Evolutionary conservation across 1,140 invertebrate genomes (phyloP).

Genomic region (Samia ricini): DNA sequence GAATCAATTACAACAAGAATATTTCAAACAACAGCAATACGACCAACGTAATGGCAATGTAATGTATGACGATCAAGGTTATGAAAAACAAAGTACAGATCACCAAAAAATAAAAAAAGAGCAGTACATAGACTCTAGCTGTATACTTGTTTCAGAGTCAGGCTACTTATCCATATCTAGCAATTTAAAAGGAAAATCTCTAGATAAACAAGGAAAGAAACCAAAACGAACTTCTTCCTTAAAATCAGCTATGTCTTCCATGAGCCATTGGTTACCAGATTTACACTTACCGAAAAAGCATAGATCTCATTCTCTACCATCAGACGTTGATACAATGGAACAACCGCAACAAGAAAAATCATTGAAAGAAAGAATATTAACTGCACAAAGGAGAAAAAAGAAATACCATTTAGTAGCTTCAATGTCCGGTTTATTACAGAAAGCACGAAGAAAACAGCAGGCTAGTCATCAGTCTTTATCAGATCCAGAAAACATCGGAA

Average conservation of each 20-base stretch:
- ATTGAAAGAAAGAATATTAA: constrained; percentile 66
- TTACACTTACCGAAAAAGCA: constrained; percentile 87
- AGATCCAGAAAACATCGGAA: constrained; percentile 88
- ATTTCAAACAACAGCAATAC: constrained; percentile 75
- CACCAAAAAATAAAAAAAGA: constrained; percentile 58
- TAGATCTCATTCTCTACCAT: constrained; percentile 88
- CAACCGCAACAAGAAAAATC: constrained; percentile 69
- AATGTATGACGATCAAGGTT: constrained; percentile 70
- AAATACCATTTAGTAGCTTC: constrained; percentile 88
- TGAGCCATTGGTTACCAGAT: constrained; percentile 89
- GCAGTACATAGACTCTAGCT: constrained; percentile 76
- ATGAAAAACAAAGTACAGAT: constrained; percentile 63
- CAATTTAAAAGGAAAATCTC: constrained; percentile 79
- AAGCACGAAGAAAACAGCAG: constrained; percentile 83
- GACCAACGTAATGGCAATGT: constrained; percentile 72
- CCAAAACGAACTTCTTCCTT: constrained; percentile 85
- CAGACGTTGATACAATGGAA: constrained; percentile 80
- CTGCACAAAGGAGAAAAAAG: constrained; percentile 82
- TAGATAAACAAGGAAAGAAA: constrained; percentile 82
- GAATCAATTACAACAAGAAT: constrained; percentile 78
- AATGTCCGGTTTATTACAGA: constrained; percentile 88
- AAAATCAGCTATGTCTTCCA: constrained; percentile 88
- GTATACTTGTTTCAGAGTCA: constrained; percentile 87
- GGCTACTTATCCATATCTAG: constrained; percentile 88
- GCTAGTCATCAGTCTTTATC: constrained; percentile 82